Conservation (phyloP, 2,888 invertebrate species). For the Sminthurides aquaticus region DNA sequence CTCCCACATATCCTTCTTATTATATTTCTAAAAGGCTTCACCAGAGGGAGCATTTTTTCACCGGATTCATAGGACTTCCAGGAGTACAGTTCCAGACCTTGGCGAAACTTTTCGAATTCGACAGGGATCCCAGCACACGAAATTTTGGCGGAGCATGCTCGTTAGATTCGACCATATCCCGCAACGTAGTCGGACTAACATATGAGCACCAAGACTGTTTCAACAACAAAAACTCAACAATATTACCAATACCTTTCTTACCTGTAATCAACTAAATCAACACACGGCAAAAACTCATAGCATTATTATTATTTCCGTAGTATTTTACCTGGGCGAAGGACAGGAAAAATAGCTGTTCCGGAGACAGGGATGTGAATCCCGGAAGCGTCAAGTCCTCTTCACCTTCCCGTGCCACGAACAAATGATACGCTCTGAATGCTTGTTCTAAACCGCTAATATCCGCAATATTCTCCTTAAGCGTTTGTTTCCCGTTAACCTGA, state of each 20-base stretch:
- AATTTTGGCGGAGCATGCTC: constrained; percentile 67
- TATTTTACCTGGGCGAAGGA: constrained; percentile 71
- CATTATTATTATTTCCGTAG: too few species aligned
- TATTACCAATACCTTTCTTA: too few species aligned
- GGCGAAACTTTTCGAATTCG: constrained; percentile 67
- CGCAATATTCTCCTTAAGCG: constrained; percentile 42
- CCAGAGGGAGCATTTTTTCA: constrained; percentile 36
- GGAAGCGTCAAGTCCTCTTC: constrained; percentile 58
- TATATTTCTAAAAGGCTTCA: constrained; percentile 2
- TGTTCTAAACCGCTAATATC: constrained; percentile 43
- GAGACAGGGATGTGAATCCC: constrained; percentile 62
- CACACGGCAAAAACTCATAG: constrained; percentile 30
- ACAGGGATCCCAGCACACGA: constrained; percentile 61
- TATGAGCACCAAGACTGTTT: constrained; percentile 41
- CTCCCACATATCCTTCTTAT: background rate
- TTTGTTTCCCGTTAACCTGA: constrained; percentile 41
- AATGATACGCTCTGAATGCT: constrained; percentile 40
- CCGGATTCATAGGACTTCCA: constrained; percentile 55
- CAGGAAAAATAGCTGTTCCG: constrained; percentile 71
- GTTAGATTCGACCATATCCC: constrained; percentile 60
- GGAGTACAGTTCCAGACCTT: constrained; percentile 54
- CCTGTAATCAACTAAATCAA: too few species aligned
- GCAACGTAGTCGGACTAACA: constrained; percentile 49
- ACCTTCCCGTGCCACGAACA: constrained; percentile 29
- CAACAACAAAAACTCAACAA: constrained; percentile 4